Percentiles rank a stretch among this genome's conserved stretches.
Conservation (phyloP, 1,140 invertebrate genomes). For the Habropoda laboriosa region DNA sequence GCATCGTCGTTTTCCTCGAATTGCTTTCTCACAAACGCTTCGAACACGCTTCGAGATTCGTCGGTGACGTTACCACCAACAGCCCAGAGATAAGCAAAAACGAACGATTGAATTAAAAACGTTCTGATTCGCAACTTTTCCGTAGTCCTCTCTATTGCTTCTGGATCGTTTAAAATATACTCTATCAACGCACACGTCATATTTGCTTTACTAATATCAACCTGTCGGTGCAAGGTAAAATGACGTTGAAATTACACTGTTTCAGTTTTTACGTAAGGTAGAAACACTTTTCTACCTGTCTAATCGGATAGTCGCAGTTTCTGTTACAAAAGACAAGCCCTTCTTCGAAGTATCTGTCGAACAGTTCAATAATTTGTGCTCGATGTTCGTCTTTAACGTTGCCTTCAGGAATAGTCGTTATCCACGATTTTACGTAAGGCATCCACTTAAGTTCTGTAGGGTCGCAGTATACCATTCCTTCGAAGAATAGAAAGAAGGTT, state of each 20-base stretch:
- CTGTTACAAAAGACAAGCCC: conserved; percentile 86
- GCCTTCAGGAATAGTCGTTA: conserved; percentile 83
- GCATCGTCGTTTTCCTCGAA: conserved; percentile 87
- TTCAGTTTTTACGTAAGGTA: background rate
- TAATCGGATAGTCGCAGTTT: conserved; percentile 85
- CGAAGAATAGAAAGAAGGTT: background rate
- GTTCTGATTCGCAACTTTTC: conserved; percentile 84
- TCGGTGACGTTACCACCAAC: conserved; percentile 91
- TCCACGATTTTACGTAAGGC: conserved; percentile 91
- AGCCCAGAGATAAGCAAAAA: conserved; percentile 90
- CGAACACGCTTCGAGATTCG: conserved; percentile 86
- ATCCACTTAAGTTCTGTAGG: conserved; percentile 90
- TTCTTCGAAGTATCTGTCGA: conserved; percentile 84
- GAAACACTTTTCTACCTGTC: conserved; percentile 80
- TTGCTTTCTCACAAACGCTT: conserved; percentile 85
- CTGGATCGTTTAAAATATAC: conserved; percentile 83
- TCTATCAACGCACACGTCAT: conserved; percentile 89
- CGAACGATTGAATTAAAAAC: conserved; percentile 87
- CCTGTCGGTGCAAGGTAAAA: conserved; percentile 81
- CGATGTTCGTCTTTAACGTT: conserved; percentile 83
- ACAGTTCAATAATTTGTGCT: conserved; percentile 84
- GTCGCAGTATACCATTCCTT: conserved; percentile 95
- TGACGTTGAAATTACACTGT: background rate
- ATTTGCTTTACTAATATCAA: conserved; percentile 90
- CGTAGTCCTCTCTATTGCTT: conserved; percentile 79